phyloP scores from a whole-genome alignment of 2,888 invertebrate genomes.

The Noctua janthina region DNA sequence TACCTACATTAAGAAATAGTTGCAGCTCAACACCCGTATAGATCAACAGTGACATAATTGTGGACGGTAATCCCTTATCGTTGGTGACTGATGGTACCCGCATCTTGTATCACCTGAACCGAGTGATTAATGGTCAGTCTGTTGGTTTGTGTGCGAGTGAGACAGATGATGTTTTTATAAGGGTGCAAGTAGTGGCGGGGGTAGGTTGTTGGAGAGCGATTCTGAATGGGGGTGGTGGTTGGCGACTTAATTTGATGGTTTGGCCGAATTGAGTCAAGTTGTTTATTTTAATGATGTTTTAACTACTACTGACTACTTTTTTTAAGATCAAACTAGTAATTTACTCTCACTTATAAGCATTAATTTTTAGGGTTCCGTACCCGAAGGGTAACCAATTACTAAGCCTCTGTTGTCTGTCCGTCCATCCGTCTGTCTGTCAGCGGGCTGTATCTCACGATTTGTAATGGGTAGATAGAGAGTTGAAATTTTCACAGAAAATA shows the following conservation, averaged over 20 bases:
- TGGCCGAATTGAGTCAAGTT: not conserved
- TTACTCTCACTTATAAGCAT: not conserved
- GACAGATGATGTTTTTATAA: slow-evolving; percentile 68
- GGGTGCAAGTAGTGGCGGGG: slow-evolving; percentile 40
- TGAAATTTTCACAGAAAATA: no score
- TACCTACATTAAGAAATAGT: slow-evolving; percentile 57
- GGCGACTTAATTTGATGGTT: not conserved
- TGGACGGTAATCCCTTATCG: slow-evolving; percentile 74
- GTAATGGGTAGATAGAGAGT: no score
- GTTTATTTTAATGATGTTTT: not conserved
- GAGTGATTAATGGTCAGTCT: slow-evolving; percentile 73
- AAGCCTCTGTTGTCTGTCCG: no score
- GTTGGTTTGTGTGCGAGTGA: slow-evolving; percentile 66
- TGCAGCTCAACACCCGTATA: slow-evolving; percentile 60
- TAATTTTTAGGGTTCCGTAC: not conserved
- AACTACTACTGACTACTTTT: not conserved
- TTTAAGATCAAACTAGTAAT: not conserved
- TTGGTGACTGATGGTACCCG: slow-evolving; percentile 76
- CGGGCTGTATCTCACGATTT: no score
- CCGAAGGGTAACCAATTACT: no score
- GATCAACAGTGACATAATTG: slow-evolving; percentile 70
- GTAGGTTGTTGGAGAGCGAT: slow-evolving; percentile 31
- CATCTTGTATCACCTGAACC: slow-evolving; percentile 76
- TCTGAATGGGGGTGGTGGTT: no score
- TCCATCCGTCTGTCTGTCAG: no score